Evolutionary conservation across 2,113 vertebrate genomes (phyloP).

Genomic region (Excalfactoria chinensis): DNA sequence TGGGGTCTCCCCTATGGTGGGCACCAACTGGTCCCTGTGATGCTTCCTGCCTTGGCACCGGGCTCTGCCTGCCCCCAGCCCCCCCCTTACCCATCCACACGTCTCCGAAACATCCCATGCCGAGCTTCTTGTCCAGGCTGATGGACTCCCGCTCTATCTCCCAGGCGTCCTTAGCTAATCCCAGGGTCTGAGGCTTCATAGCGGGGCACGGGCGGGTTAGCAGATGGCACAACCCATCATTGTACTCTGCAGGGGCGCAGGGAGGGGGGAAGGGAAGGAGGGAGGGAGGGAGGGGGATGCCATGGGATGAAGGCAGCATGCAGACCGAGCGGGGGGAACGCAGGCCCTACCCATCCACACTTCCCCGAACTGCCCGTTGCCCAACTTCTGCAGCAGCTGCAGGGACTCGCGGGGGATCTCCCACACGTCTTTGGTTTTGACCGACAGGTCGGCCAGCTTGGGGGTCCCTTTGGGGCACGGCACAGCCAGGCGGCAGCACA

Average conservation of each 20-base stretch:
- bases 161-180: slow-evolving; percentile 94
- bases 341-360: slow-evolving; percentile 90
- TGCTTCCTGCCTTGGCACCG: not conserved
- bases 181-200: slow-evolving; percentile 91
- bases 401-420: slow-evolving; percentile 93
- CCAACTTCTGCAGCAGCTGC: slow-evolving; percentile 92
- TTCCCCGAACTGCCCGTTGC: slow-evolving; percentile 95
- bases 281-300: not conserved
- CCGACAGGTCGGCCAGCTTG: slow-evolving; percentile 90
- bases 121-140: slow-evolving; percentile 84
- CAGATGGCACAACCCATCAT: slow-evolving; percentile 93
- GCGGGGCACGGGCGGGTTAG: slow-evolving; percentile 85
- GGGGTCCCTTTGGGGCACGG: slow-evolving; percentile 90
- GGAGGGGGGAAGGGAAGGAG: not conserved
- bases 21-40: accelerated
- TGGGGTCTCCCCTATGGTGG: not conserved
- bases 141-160: slow-evolving; percentile 88
- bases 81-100: slow-evolving; percentile 93
- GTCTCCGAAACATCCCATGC: slow-evolving; percentile 96
- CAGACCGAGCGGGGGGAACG: not conserved
- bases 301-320: slow-evolving; percentile 77
- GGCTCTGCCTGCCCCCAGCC: not conserved
- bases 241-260: slow-evolving; percentile 77
- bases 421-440: slow-evolving; percentile 96
- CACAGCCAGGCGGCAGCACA: slow-evolving; percentile 90